Evolutionary conservation across 2,113 vertebrate species (phyloP), one percentile per base, ranked within the genome.

Genomic region (Cyanocitta stelleri): DNA sequence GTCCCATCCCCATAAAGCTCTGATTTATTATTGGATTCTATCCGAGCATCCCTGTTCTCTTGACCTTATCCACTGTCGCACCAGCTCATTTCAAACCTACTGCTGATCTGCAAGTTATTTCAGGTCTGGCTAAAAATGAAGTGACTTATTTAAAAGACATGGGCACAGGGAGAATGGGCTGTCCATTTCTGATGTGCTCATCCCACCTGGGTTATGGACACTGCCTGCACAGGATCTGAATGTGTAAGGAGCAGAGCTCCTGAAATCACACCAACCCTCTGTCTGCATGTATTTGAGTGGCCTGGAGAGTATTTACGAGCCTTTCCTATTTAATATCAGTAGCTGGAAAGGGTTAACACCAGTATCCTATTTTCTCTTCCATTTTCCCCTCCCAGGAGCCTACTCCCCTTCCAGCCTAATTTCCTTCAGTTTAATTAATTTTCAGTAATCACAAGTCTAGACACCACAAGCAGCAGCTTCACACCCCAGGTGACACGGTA

Each of bases 391-490:
- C 93, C 93, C 96, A 93, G 85, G 92, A 97, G 95, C 80, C 96
- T 88, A 94, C 93, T 96, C 92, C 86, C 95, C 86, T 95, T 93
- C 92, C 95, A 94, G 96, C 92, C 95, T 96, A 96, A 96, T 96
- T 97, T 96, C 92, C 88, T 96, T 92, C 96, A 90, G 92, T 96
- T 96, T 96, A 97, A 96, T 96, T 97, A 96, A 97, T 96, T 97
- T 97, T 97, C 96, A 93, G 93, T 96, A 97, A 97, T 96, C 96
- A 96, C 95, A 95, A 95, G 95, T 96, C 96, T 97, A 97, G 96
- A 96, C 96, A 96, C 83, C 96, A 94, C 74, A 90, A 94, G 84
- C 88, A 95, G 95, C 94, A 94, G 90, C 96, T 95, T 96, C 96
- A 96, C 96, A 97, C 95, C 88, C 92, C 96, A 92, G 88, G 92